Evolutionary conservation across 2,888 invertebrate species (phyloP), one percentile per base, ranked within the genome.

Genomic region (Helleia helle): DNA sequence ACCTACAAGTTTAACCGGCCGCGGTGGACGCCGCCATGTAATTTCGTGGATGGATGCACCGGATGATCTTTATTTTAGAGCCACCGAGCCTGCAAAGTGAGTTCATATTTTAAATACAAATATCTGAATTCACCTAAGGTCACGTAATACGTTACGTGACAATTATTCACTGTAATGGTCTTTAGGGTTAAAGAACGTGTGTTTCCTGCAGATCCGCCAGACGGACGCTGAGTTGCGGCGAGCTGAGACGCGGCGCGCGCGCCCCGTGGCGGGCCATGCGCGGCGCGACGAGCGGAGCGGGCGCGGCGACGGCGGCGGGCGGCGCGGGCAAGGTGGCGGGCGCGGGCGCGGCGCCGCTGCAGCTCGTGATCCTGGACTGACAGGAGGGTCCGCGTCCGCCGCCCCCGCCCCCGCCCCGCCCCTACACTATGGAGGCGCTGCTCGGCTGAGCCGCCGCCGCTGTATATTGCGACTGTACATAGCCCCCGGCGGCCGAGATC

Each of bases 41-140:
- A 95, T 97, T 71, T 96, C 96, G 66, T 97, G 96, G 96, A 96
- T 96, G 92, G 97, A 98, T 79, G 97, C 97, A 43, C 97, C 97
- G 13, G 97, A 98, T 71, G 97, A 98, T 86, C 93, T 97, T 52
- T 97, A 95, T 86, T 97, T 96, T 86, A 90, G 94, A 71, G 96
- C 96, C 58, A 95, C 94, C 34, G 94, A 94, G 58, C 88, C 90
- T 57, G 94, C 94, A 81, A 97, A 94, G 97, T 96, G 85, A 87
- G 91, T 87, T 43, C n/a, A n/a, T n/a, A n/a, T n/a, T n/a, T n/a
- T n/a, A n/a, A n/a, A n/a, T n/a, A n/a, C n/a, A n/a, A n/a, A n/a
- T n/a, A n/a, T n/a, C n/a, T n/a, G n/a, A n/a, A n/a, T n/a, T n/a
- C n/a, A n/a, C n/a, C n/a, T n/a, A n/a, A n/a, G n/a, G n/a, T n/a